These are phyloP conservation scores for Gonatopus flavifemur DNA, from an alignment of 1,140 invertebrate species.

Conservation along the genomic window DNA sequence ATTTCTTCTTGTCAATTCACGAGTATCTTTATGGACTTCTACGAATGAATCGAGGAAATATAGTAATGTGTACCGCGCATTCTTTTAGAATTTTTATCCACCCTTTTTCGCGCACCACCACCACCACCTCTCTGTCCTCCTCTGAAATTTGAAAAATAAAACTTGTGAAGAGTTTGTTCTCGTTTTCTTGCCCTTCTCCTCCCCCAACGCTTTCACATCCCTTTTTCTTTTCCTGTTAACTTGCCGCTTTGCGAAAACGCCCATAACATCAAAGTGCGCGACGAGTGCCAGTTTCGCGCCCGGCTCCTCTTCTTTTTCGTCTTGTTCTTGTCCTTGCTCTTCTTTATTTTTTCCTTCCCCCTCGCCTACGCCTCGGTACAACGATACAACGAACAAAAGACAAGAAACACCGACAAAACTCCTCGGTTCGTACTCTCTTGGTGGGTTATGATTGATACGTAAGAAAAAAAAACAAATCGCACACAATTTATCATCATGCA, in stretches of 20 bases:
- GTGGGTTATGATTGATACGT: slow-evolving; percentile 15
- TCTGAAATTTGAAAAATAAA: too few species aligned
- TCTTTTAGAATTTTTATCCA: too few species aligned
- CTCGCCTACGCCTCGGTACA: background rate
- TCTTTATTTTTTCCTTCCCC: background rate
- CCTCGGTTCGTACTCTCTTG: slow-evolving; percentile 1
- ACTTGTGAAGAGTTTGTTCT: too few species aligned
- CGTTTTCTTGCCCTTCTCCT: background rate
- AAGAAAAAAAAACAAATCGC: slow-evolving; percentile 24
- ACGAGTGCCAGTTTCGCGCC: background rate
- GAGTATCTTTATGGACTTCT: too few species aligned
- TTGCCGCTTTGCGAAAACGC: background rate
- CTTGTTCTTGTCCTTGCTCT: background rate
- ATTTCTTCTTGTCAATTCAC: too few species aligned
- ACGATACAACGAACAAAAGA: slow-evolving; percentile 20
- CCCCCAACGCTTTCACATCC: background rate
- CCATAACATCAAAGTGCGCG: background rate
- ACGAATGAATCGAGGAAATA: too few species aligned
- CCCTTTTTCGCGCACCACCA: too few species aligned
- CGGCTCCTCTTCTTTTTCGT: slow-evolving; percentile 12
- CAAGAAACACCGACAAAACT: too few species aligned
- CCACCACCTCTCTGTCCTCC: too few species aligned
- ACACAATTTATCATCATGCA: slow-evolving; percentile 30
- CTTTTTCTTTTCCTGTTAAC: background rate
- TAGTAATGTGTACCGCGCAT: too few species aligned